Percentiles rank a stretch among this genome's conserved stretches.
Conservation (phyloP, 2,113 vertebrate species). For the Lichenostomus cassidix region DNA sequence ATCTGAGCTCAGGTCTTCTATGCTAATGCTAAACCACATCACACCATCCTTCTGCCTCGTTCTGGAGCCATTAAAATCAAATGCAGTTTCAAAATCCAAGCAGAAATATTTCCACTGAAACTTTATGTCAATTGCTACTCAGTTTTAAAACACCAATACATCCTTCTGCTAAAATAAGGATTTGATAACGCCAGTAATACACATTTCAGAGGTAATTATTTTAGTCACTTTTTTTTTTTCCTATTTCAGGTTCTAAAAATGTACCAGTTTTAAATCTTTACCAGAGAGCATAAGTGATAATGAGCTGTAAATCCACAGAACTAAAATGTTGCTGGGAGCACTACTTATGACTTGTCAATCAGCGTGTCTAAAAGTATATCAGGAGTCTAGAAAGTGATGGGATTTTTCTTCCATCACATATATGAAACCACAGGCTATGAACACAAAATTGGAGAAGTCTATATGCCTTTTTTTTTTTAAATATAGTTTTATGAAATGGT, state of each 20-base stretch:
- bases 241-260: slow-evolving; percentile 24
- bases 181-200: background rate
- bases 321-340: slow-evolving; percentile 53
- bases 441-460: background rate
- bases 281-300: slow-evolving; percentile 38
- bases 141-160: slow-evolving; percentile 41
- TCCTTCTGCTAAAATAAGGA: slow-evolving; percentile 6
- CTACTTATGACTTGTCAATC: slow-evolving; percentile 59
- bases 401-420: background rate
- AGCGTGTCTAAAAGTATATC: background rate
- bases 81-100: background rate
- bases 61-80: background rate
- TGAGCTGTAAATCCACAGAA: slow-evolving; percentile 51
- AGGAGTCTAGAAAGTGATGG: background rate
- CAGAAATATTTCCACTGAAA: slow-evolving; percentile 48
- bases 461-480: background rate
- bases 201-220: slow-evolving; percentile 47
- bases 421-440: background rate
- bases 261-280: slow-evolving; percentile 31
- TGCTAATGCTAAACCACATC: background rate
- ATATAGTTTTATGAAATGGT: background rate
- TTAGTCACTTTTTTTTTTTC: background rate
- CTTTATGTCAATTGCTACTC: background rate
- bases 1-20: background rate
- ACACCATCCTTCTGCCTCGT: background rate